A percentile compares a stretch with the other conserved stretches of the same genome.
Conservation (phyloP, 2,113 vertebrate genomes). For the Carassius carassius region DNA sequence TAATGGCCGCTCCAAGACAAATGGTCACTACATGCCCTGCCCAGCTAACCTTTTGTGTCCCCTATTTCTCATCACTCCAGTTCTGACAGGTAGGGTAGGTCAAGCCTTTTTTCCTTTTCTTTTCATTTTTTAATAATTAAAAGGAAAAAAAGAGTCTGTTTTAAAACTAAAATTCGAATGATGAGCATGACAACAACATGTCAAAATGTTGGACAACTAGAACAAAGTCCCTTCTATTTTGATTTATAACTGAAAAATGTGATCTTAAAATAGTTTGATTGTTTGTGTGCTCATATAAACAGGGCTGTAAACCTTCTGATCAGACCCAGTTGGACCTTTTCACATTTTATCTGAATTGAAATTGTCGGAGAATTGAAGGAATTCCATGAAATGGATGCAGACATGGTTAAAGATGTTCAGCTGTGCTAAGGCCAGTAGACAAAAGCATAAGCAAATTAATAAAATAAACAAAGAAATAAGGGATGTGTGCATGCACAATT, state of each 20-base stretch:
- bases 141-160: background rate
- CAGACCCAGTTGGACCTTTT: background rate
- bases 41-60: constrained; percentile 65
- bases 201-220: background rate
- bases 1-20: constrained; percentile 78
- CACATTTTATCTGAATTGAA: background rate
- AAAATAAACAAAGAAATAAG: background rate
- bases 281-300: background rate
- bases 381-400: background rate
- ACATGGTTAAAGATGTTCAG: background rate
- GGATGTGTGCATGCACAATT: background rate
- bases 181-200: background rate
- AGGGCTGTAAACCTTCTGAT: background rate
- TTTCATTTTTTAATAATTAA: constrained; percentile 28
- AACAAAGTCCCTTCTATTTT: background rate
- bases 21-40: constrained; percentile 72
- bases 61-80: constrained; percentile 67
- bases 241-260: constrained; percentile 12
- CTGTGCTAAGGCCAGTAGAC: background rate
- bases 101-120: constrained; percentile 35
- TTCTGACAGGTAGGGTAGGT: constrained; percentile 58
- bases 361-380: background rate
- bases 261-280: background rate
- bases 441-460: background rate
- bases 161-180: constrained; percentile 4